These are phyloP conservation scores for Sceliomorpha sp. DNA, from an alignment of 2,888 invertebrate species.

Conservation along the genomic window DNA sequence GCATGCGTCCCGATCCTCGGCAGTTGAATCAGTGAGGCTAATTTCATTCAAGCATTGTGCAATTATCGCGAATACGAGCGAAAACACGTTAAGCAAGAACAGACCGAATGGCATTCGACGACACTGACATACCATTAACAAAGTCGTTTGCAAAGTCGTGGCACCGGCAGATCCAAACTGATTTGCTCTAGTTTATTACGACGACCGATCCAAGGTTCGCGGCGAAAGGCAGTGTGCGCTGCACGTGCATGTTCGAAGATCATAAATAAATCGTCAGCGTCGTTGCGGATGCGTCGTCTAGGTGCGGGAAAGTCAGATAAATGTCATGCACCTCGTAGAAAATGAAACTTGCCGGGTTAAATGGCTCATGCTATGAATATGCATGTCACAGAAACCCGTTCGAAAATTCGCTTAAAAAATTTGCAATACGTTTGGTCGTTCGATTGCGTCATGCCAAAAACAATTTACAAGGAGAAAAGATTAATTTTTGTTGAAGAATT, in stretches of 20 bases:
- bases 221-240: constrained; percentile 29
- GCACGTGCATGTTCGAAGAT: constrained; percentile 21
- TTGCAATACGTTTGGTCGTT: constrained; percentile 1
- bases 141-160: constrained; percentile 31
- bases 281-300: constrained; percentile 40
- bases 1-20: constrained; percentile 5
- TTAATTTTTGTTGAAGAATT: neutral
- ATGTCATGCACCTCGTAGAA: constrained; percentile 27
- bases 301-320: constrained; percentile 17
- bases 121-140: constrained; percentile 32
- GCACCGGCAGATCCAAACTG: constrained; percentile 22
- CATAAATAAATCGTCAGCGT: constrained; percentile 40
- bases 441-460: neutral
- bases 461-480: neutral
- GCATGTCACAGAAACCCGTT: constrained; percentile 10
- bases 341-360: constrained; percentile 7
- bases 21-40: constrained; percentile 31
- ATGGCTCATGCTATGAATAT: constrained; percentile 13
- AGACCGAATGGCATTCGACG: constrained; percentile 25
- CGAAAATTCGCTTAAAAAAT: constrained; percentile 2
- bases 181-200: constrained; percentile 50
- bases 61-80: constrained; percentile 34
- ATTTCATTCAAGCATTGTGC: constrained; percentile 39
- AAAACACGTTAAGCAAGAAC: constrained; percentile 21
- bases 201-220: constrained; percentile 37